phyloP scores from a whole-genome alignment of 2,797 vertebrate genomes.

The Spheniscus humboldti region DNA sequence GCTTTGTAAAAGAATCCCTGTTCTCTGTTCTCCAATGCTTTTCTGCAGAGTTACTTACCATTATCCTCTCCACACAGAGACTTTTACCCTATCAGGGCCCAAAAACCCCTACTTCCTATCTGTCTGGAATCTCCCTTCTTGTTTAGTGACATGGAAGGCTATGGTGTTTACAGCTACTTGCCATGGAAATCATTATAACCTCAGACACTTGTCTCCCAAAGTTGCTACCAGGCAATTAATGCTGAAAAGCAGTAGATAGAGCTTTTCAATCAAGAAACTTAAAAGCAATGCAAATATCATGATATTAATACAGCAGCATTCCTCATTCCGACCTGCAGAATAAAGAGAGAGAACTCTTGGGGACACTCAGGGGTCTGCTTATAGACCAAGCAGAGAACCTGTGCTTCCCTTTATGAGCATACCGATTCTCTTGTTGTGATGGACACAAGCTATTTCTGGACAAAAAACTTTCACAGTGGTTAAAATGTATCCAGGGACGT shows the following conservation, averaged over 20 bases:
- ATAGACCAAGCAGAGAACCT: background rate
- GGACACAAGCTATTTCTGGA: background rate
- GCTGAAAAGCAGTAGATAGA: background rate
- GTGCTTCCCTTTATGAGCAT: background rate
- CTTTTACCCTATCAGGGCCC: background rate
- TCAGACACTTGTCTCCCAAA: background rate
- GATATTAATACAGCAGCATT: background rate
- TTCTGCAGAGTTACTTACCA: background rate
- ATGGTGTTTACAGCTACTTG: background rate
- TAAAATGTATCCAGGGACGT: background rate
- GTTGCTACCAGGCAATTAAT: background rate
- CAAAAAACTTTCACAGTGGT: background rate
- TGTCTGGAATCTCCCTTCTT: background rate
- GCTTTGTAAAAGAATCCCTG: background rate
- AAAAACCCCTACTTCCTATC: background rate
- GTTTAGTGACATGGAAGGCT: background rate
- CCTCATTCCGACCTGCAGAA: background rate
- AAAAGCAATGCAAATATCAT: background rate
- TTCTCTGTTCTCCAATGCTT: background rate
- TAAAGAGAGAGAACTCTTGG: background rate
- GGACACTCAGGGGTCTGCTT: background rate
- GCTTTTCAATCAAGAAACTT: background rate
- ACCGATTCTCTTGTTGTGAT: background rate
- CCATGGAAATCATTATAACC: background rate
- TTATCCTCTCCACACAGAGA: background rate